phyloP scores from a whole-genome alignment of 2,113 vertebrate genomes.

The Murina feae region DNA sequence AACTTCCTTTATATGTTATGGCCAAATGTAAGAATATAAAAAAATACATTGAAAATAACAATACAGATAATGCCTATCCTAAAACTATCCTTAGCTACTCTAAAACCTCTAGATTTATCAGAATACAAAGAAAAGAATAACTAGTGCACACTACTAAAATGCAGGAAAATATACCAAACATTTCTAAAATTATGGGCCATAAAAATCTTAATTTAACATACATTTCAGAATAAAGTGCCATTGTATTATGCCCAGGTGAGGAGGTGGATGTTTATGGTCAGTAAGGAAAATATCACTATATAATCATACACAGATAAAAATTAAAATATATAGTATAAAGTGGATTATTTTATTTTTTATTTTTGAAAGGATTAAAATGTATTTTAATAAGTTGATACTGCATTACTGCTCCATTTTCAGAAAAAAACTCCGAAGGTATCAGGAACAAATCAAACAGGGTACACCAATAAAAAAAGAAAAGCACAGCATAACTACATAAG shows the following conservation, averaged over 20 bases:
- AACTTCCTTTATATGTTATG: neutral
- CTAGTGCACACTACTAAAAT: neutral
- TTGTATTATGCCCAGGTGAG: neutral
- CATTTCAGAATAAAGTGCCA: neutral
- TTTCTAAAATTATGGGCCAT: neutral
- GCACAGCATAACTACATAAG: constrained; percentile 80
- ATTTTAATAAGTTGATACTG: too few relatives aligned
- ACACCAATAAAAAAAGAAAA: constrained; percentile 80
- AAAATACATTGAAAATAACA: constrained; percentile 22
- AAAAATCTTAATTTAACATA: constrained; percentile 34
- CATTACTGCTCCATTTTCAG: constrained; percentile 82
- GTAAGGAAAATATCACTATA: neutral
- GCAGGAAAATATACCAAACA: neutral
- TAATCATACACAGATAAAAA: neutral
- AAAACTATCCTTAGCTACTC: neutral
- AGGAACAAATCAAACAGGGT: constrained; percentile 80
- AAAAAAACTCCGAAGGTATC: constrained; percentile 80
- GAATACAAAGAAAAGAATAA: constrained; percentile 6
- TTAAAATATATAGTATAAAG: neutral
- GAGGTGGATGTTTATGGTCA: neutral
- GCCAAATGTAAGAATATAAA: neutral
- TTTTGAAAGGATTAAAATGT: constrained; percentile 88
- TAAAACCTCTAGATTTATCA: neutral
- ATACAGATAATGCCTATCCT: neutral
- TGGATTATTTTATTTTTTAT: too few relatives aligned